Base-by-base conservation (phyloP, 2,888 invertebrate genomes). In the Himalopsyche kuldschensis region DNA sequence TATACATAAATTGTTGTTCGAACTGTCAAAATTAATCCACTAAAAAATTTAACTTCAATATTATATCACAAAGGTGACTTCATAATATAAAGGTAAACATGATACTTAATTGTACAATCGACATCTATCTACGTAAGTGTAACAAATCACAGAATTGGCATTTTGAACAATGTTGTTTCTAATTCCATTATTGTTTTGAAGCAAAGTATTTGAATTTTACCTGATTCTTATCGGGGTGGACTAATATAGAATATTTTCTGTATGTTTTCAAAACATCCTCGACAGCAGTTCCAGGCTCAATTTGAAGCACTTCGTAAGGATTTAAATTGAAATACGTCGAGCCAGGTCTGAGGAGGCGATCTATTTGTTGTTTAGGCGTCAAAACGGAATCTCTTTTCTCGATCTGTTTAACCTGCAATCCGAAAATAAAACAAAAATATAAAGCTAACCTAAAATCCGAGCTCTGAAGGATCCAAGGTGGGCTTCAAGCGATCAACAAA, bases 301-400 rank as follows among this genome's bases (percentile, higher is more conserved):
- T 94, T 92, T 97, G 97, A 82, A 98, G 91, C 3, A 97, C 97
- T 91, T 97, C 97, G 89, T 96, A 97, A 1, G 99, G 99, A 91
- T 99, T 99, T 87, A 99, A 93, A 92, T 99, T 99, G 90, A 99
- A 97, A 91, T 99, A 99, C 15, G 99, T 98, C 0, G 99, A 97
- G 32, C 99, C 99, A 84, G 99, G 98, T 87, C 99, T 93, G 83
- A 98, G 93, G 85, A 99, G 93, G 88, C 99, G 94, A 87, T 99
- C 98, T 87, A 99, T 97, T 93, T 99, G 99, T 92, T 99, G 98
- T 89, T 96, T 96, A 31, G 99, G 96, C 69, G 99, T 99, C 88
- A 99, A 92, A 78, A 98, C 97, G 5, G 99, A 97, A 91, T 99
- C 99, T 87, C 98, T 93, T 91, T 98, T 97, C 91, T 99, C 99